Conservation (phyloP, 2,888 invertebrate genomes). For the Smittia sp. region DNA sequence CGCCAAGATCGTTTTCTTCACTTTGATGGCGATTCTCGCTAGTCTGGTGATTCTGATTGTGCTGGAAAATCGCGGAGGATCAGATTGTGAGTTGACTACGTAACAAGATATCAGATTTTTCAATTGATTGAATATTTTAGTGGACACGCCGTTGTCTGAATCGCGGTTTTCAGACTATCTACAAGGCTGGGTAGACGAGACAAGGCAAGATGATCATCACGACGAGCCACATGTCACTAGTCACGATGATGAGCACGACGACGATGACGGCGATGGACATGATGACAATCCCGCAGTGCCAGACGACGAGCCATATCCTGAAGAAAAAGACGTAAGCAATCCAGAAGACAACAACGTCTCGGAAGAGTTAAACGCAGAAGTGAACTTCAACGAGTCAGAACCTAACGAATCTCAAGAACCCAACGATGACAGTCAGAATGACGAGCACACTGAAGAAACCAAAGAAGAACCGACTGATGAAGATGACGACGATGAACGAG, state of each 20-base stretch:
- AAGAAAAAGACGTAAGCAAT: constrained; percentile 48
- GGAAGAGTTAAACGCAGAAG: constrained; percentile 47
- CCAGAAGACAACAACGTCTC: constrained; percentile 47
- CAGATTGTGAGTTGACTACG: constrained; percentile 63
- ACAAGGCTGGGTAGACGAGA: constrained; percentile 74
- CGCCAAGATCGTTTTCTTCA: constrained; percentile 78
- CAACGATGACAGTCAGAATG: constrained; percentile 47
- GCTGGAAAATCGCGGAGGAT: constrained; percentile 72
- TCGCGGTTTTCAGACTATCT: constrained; percentile 72
- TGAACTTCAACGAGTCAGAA: constrained; percentile 47
- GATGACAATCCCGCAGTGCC: constrained; percentile 49
- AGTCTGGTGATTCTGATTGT: constrained; percentile 75
- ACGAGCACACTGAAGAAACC: constrained; percentile 47
- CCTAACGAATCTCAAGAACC: background rate
- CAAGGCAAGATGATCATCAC: constrained; percentile 46
- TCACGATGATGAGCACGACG: constrained; percentile 45
- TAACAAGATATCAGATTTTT: constrained; percentile 45
- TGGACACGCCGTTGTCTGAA: constrained; percentile 61
- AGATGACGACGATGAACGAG: constrained; percentile 43
- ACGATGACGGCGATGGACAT: constrained; percentile 51
- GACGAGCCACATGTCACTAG: constrained; percentile 46
- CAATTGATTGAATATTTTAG: constrained; percentile 52
- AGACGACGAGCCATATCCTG: constrained; percentile 47
- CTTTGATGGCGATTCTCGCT: constrained; percentile 67
- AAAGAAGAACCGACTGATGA: constrained; percentile 46